phyloP scores from a whole-genome alignment of 1,140 invertebrate genomes.

The Riptortus pedestris region DNA sequence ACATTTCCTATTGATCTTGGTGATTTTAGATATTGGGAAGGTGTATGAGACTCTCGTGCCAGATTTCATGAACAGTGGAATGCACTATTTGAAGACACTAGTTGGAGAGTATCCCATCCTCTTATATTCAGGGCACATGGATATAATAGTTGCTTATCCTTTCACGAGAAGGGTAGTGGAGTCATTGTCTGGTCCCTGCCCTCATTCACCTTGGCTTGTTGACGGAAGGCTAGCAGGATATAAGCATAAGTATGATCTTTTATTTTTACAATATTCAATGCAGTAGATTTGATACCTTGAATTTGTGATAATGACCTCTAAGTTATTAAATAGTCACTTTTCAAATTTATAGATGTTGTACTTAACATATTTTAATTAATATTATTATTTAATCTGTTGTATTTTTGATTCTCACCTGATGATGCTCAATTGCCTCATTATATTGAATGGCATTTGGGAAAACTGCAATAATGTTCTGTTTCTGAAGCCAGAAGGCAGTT shows the following conservation, averaged over 20 bases:
- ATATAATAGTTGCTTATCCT: neutral
- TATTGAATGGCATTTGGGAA: too few relatives aligned
- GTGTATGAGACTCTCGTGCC: slow-evolving; percentile 1
- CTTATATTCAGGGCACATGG: slow-evolving; percentile 2
- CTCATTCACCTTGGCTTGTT: neutral
- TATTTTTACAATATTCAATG: neutral
- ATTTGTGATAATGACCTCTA: too few relatives aligned
- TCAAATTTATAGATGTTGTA: too few relatives aligned
- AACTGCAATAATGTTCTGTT: too few relatives aligned
- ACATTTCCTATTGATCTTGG: too few relatives aligned
- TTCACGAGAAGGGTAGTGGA: neutral
- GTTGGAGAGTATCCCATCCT: neutral
- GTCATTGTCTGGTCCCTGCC: neutral
- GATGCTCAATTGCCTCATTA: too few relatives aligned
- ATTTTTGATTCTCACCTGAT: too few relatives aligned
- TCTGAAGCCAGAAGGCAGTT: too few relatives aligned
- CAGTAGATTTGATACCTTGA: too few relatives aligned
- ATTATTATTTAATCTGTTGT: too few relatives aligned
- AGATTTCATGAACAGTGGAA: slow-evolving; percentile 5
- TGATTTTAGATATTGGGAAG: neutral
- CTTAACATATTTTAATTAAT: too few relatives aligned
- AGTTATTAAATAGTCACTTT: too few relatives aligned
- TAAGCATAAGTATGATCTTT: neutral
- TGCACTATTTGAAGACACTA: slow-evolving; percentile 1
- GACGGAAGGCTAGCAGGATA: neutral